Evolutionary conservation across 2,797 vertebrate species (phyloP), one percentile per base, ranked within the genome.

Genomic region (Psittacula derbiana): DNA sequence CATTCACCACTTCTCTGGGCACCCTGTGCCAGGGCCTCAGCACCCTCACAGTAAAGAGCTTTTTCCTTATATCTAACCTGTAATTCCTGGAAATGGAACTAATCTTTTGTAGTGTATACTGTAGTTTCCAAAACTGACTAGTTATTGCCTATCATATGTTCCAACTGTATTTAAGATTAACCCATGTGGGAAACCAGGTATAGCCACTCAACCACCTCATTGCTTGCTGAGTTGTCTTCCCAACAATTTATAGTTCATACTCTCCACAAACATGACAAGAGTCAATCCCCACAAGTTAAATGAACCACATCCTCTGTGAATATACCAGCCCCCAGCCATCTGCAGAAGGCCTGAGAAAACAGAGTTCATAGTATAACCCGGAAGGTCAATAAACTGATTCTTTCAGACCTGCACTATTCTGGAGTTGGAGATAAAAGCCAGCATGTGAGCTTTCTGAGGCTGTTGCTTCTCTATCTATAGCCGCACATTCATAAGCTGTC

Each of bases 281-380:
- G 76, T 76, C 69, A 93, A 47, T 40, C 88, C 62, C 85, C 90
- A 79, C 53, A 94, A 91, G 84, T 88, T 80, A 93, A 95, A 92
- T 1, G 72, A 91, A 88, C 82, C 47, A 93, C 93, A 92, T 96
- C 85, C 93, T 94, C 75, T 91, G 74, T 96, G 90, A 92, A 55
- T 84, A 71, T 41, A 92, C 33, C 89, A 78, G 36, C 60, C 67
- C 78, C 80, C 79, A 86, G 80, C 74, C 93, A 93, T 95, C 93
- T 95, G 94, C 92, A 96, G 92, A 84, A 90, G 70, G 90, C 78
- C 91, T 95, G 96, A 95, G 96, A 96, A 97, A 97, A 94, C 1
- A 94, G 50, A 93, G 72, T 30, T 13, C 43, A 38, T 30, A 72
- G 46, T 46, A 9, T 72, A 82, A 95, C 85, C 78, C 53, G 46